A percentile compares a stretch with the other conserved stretches of the same genome.
phyloP scores from a whole-genome alignment of 2,888 invertebrate species.

The Ellobium chinense region DNA sequence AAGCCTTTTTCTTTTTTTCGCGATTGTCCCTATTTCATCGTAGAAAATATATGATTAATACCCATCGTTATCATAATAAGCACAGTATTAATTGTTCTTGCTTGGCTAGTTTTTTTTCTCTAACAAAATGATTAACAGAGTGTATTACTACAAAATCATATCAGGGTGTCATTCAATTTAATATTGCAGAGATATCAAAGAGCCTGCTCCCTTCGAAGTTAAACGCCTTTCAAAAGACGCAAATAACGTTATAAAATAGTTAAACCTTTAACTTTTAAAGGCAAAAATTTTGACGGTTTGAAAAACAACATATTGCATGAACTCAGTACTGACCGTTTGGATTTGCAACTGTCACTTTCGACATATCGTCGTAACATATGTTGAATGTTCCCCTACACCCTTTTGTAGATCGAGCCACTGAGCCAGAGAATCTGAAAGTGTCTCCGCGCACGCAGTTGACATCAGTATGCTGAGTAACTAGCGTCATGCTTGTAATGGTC shows the following conservation, averaged over 20 bases:
- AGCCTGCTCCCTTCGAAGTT: not conserved
- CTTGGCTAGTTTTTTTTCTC: too few relatives aligned
- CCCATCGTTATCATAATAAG: too few relatives aligned
- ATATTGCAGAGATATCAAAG: too few relatives aligned
- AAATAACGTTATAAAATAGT: not conserved
- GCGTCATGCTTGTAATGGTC: not conserved
- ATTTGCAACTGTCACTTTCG: not conserved
- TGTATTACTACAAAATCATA: too few relatives aligned
- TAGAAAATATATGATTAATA: too few relatives aligned
- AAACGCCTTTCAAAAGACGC: not conserved
- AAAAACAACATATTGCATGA: not conserved
- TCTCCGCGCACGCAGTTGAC: not conserved
- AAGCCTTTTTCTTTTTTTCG: too few relatives aligned
- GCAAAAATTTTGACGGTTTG: too few relatives aligned
- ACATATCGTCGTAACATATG: not conserved
- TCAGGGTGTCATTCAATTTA: too few relatives aligned
- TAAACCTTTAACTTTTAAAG: too few relatives aligned
- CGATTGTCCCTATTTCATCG: too few relatives aligned
- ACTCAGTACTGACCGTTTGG: not conserved
- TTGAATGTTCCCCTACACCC: not conserved
- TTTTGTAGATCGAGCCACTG: not conserved
- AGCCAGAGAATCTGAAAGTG: not conserved
- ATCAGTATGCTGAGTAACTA: not conserved
- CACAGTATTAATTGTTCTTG: too few relatives aligned
- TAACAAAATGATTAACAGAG: too few relatives aligned